Percentiles rank a stretch among this genome's conserved stretches.
These are phyloP conservation scores for Malurus cyaneus DNA, from an alignment of 2,113 vertebrate genomes.

Conservation along the genomic window DNA sequence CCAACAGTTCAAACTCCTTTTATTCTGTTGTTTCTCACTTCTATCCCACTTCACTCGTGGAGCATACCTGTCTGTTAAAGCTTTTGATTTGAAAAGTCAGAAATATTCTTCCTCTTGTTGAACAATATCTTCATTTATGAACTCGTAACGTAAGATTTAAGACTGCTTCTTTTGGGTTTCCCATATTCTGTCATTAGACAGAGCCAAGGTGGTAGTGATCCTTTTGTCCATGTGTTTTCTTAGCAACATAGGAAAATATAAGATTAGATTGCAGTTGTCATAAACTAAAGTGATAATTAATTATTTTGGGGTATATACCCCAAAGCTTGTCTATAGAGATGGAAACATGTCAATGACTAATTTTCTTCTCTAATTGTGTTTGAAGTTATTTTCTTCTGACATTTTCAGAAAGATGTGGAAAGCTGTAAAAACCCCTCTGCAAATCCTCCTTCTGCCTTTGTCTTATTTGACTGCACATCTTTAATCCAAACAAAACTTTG, in stretches of 20 bases:
- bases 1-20: neutral
- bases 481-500: neutral
- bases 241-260: neutral
- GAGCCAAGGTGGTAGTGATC: neutral
- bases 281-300: neutral
- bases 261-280: neutral
- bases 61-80: neutral
- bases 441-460: neutral
- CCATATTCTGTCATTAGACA: neutral
- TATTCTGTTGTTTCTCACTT: neutral
- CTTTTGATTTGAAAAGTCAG: neutral
- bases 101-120: neutral
- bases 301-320: neutral
- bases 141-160: neutral
- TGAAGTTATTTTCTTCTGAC: neutral
- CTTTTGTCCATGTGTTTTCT: neutral
- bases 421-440: neutral
- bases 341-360: neutral
- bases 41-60: neutral
- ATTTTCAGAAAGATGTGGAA: neutral
- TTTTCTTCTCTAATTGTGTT: neutral
- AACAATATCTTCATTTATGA: neutral
- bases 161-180: neutral
- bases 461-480: neutral
- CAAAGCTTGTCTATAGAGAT: neutral